Evolutionary conservation across 2,113 vertebrate species (phyloP), one percentile per base, ranked within the genome.

Genomic region (Orycteropus afer): DNA sequence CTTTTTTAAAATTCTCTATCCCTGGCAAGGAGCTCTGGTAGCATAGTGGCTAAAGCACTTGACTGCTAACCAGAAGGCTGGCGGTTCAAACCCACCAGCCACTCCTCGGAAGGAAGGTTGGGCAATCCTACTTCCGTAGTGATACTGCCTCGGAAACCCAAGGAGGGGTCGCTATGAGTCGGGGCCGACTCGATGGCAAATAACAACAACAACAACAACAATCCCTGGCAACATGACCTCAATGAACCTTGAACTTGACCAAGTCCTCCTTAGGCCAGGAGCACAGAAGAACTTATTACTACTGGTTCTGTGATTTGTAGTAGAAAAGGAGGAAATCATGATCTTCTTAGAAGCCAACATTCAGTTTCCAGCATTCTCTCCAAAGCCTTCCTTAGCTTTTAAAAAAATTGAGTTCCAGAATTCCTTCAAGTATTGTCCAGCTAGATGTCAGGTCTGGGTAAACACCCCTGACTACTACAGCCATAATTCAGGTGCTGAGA

Each of bases 371-470:
- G 18, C 8, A 40, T 63, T 86, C 74, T 91, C 53, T 95, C 12
- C 55, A 90, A 45, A 86, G 69, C 42, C n/a, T 71, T 63, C 63
- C 25, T 49, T 32, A 51, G 7, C 49, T 85, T 87, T 83, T 29
- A 25, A 45, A 53, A 69, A 53, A 4, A n/a, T 6, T 34, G 45
- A 23, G 20, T 55, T 73, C 94, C 67, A 79, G 85, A 94, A 92
- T 85, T 92, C 91, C 69, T 94, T 10, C 45, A 42, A n/a, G 27
- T 90, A 49, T 88, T 90, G 23, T 90, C 69, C 61, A 79, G 18
- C 7, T 18, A 51, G 20, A 37, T 40, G 77, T 71, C 51, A 90
- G 40, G 22, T 84, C 76, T 1, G 34, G 47, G 78, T 40, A 45
- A 45, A 10, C 11, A 29, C 12, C 10, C 27, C 0, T n/a, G 61